These are phyloP conservation scores for Myiozetetes cayanensis DNA, from an alignment of 2,113 vertebrate species.

Conservation along the genomic window DNA sequence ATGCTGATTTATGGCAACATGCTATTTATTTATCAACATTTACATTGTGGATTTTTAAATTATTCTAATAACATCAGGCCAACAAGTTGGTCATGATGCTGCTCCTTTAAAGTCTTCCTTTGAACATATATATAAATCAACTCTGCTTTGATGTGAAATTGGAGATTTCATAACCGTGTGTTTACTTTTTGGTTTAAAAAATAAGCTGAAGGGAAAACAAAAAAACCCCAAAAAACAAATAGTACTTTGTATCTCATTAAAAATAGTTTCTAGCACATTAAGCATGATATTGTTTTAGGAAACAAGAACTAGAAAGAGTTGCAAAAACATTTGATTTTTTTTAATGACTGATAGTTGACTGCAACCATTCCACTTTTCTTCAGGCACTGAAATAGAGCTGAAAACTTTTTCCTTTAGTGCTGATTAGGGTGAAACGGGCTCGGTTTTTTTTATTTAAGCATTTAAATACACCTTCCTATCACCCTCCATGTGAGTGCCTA, in stretches of 20 bases:
- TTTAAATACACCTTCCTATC: neutral
- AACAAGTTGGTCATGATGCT: slow-evolving; percentile 61
- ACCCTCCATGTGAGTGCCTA: neutral
- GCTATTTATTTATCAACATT: slow-evolving; percentile 63
- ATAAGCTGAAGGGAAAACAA: slow-evolving; percentile 61
- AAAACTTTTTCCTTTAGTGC: neutral
- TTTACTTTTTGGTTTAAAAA: slow-evolving; percentile 65
- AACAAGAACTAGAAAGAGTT: slow-evolving; percentile 8
- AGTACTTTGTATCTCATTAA: slow-evolving; percentile 66
- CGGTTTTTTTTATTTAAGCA: neutral
- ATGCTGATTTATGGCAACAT: slow-evolving; percentile 52
- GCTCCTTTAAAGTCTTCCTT: slow-evolving; percentile 56
- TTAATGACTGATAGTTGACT: slow-evolving; percentile 17
- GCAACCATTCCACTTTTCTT: neutral
- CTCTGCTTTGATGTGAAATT: slow-evolving; percentile 62
- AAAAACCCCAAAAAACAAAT: neutral
- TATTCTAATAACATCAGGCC: slow-evolving; percentile 51
- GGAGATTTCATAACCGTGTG: slow-evolving; percentile 50
- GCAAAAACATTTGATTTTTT: neutral
- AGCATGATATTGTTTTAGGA: slow-evolving; percentile 38
- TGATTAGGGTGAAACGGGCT: neutral
- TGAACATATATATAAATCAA: slow-evolving; percentile 54
- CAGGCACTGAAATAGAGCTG: neutral
- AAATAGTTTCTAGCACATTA: slow-evolving; percentile 40
- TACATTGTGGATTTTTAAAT: slow-evolving; percentile 58